Evolutionary conservation across 2,888 invertebrate genomes (phyloP).

Genomic region (Stegophylla sp.): DNA sequence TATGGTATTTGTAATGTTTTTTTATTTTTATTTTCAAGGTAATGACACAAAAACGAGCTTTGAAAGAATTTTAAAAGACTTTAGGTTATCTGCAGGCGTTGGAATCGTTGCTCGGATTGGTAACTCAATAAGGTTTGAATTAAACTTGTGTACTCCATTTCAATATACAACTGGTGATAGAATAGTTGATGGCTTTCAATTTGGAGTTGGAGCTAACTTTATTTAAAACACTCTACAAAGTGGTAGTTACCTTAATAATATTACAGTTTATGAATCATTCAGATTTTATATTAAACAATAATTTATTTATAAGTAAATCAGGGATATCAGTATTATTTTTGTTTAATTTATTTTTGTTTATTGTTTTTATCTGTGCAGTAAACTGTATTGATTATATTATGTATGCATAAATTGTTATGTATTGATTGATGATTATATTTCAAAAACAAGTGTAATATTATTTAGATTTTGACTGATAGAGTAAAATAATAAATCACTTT

Average conservation of each 20-base stretch:
- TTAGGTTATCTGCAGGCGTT: conserved; percentile 44
- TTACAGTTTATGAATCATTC: neutral
- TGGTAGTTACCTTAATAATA: conserved; percentile 30
- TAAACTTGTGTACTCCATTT: conserved; percentile 51
- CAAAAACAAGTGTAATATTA: neutral
- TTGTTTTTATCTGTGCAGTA: neutral
- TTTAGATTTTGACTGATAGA: conserved; percentile 12
- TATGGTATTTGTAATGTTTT: neutral
- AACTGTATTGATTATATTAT: neutral
- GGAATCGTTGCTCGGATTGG: conserved; percentile 47
- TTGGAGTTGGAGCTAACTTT: conserved; percentile 84
- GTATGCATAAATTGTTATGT: neutral
- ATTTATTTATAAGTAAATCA: conserved; percentile 4
- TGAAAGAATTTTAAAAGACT: conserved; percentile 23
- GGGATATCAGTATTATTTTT: conserved; percentile 52
- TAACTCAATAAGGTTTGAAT: conserved; percentile 48
- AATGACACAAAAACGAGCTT: conserved; percentile 22
- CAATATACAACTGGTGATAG: conserved; percentile 62
- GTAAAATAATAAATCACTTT: neutral
- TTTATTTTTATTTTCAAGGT: conserved; percentile 15
- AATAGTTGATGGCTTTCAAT: conserved; percentile 76
- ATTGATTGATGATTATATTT: neutral
- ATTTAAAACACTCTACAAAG: conserved; percentile 67
- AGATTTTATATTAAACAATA: conserved; percentile 7
- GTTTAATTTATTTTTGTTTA: conserved; percentile 25